Evolutionary conservation across 2,113 vertebrate species (phyloP).

Genomic region (Melanocharis versteri): DNA sequence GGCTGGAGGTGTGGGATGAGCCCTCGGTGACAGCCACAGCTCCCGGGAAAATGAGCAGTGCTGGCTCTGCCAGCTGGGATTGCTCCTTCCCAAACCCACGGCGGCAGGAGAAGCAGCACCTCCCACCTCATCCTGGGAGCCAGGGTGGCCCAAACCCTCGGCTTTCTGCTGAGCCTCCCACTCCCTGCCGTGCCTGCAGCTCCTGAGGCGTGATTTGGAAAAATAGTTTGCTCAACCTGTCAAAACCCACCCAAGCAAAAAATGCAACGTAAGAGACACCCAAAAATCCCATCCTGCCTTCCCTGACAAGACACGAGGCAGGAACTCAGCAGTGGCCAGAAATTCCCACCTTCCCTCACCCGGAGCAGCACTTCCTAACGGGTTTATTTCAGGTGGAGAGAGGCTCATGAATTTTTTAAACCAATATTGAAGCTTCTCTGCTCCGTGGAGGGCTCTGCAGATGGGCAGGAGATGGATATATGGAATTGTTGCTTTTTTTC

Average conservation of each 20-base stretch:
- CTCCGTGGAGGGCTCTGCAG: not conserved
- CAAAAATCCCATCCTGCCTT: not conserved
- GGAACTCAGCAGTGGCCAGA: not conserved
- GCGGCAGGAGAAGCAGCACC: not conserved
- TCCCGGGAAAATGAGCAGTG: not conserved
- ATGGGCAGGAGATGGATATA: not conserved
- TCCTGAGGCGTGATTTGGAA: rapidly evolving
- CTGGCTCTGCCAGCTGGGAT: not conserved
- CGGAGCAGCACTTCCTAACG: not conserved
- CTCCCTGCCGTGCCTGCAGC: not conserved
- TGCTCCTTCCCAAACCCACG: rapidly evolving
- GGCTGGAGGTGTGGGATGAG: not conserved
- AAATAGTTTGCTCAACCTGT: not conserved
- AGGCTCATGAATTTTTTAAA: not conserved
- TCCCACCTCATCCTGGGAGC: not conserved
- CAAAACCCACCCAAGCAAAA: rapidly evolving
- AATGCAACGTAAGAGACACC: not conserved
- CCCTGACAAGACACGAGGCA: not conserved
- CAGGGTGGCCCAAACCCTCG: not conserved
- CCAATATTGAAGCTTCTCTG: not conserved
- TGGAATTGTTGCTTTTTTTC: not conserved
- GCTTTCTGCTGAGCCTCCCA: not conserved
- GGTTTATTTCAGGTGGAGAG: not conserved
- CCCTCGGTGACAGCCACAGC: not conserved
- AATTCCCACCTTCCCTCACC: not conserved